A percentile compares a stretch with the other conserved stretches of the same genome.
Evolutionary conservation across 2,888 invertebrate genomes (phyloP).

Genomic region (Cantharis rufa): DNA sequence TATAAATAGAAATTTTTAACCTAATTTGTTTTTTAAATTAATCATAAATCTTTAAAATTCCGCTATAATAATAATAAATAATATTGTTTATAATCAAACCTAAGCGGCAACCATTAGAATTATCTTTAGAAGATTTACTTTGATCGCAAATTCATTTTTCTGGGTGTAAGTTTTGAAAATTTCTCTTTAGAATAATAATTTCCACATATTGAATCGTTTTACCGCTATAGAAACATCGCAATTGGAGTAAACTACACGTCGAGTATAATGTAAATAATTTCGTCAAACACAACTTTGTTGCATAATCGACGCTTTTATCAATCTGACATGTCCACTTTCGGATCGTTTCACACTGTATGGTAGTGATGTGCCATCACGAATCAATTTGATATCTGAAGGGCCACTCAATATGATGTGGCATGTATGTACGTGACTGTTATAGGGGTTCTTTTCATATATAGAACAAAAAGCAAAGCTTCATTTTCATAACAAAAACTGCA

Average conservation of each 20-base stretch:
- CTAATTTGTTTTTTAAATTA: no score
- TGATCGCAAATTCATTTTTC: neutral
- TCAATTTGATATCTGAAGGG: conserved; percentile 29
- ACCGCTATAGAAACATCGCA: neutral
- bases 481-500: neutral
- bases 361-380: conserved; percentile 20
- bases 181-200: neutral
- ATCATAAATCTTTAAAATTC: no score
- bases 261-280: neutral
- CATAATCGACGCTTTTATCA: neutral
- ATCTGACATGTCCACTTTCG: conserved; percentile 18
- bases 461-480: conserved; percentile 4
- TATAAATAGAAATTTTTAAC: no score
- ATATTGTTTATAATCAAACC: no score
- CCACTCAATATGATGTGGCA: conserved; percentile 18
- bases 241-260: conserved; percentile 10
- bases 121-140: no score
- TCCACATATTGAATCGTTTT: neutral
- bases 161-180: neutral
- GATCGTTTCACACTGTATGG: conserved; percentile 17
- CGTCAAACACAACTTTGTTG: neutral
- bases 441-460: conserved; percentile 16
- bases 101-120: no score
- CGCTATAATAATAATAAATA: no score
- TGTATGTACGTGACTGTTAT: conserved; percentile 21